Percentiles rank a stretch among this genome's conserved stretches.
Evolutionary conservation across 2,888 invertebrate genomes (phyloP).

Genomic region (Sympetrum striolatum): DNA sequence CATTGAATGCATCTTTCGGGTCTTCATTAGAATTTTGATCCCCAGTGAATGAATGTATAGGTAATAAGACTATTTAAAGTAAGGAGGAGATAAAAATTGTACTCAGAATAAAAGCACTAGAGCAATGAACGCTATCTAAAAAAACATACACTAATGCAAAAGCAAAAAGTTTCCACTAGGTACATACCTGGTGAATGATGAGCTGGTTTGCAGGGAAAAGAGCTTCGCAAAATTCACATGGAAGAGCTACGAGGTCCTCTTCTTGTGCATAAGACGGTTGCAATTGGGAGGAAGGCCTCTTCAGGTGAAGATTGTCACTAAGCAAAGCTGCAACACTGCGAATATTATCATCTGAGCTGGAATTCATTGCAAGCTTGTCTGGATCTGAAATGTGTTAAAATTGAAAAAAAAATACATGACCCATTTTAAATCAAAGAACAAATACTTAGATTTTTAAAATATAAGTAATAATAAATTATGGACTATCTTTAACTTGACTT

Average conservation of each 20-base stretch:
- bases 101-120: too few species aligned
- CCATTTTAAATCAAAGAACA: too few species aligned
- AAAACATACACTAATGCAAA: too few species aligned
- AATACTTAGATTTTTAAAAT: too few species aligned
- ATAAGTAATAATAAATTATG: too few species aligned
- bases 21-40: too few species aligned
- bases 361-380: not conserved
- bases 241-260: slow-evolving; percentile 56
- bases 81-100: not conserved
- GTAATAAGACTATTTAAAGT: too few species aligned
- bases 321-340: not conserved
- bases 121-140: too few species aligned
- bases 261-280: slow-evolving; percentile 58
- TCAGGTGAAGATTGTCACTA: not conserved
- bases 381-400: not conserved
- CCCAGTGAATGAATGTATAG: not conserved
- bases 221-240: slow-evolving; percentile 66
- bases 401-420: not conserved
- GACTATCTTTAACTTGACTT: too few species aligned
- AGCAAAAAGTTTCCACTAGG: too few species aligned
- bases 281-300: slow-evolving; percentile 42
- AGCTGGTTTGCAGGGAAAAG: slow-evolving; percentile 63
- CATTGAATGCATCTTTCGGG: too few species aligned
- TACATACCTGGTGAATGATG: slow-evolving; percentile 61
- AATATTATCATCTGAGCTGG: not conserved